Evolutionary conservation across 1,140 invertebrate genomes (phyloP).

Genomic region (Platyura marginata): DNA sequence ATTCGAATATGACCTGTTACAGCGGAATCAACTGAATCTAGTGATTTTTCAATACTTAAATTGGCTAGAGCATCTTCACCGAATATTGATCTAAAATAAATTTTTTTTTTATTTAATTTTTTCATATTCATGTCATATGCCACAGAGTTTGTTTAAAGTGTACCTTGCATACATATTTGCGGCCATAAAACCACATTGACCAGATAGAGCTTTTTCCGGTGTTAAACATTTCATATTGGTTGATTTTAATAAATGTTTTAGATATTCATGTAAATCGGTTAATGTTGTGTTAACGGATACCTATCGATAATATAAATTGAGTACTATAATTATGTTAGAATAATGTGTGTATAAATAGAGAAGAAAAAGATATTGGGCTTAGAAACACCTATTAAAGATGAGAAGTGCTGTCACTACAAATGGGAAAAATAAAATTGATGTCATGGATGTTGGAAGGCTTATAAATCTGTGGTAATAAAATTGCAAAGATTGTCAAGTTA

Average conservation of each 20-base stretch:
- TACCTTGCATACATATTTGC: conserved; percentile 90
- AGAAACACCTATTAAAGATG: too few species aligned
- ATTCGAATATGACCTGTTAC: conserved; percentile 95
- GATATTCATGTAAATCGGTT: conserved; percentile 81
- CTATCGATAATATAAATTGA: too few species aligned
- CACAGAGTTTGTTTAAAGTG: conserved; percentile 2
- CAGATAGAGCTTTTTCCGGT: conserved; percentile 84
- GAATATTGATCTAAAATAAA: conserved; percentile 67
- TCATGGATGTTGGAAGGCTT: too few species aligned
- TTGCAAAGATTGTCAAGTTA: too few species aligned
- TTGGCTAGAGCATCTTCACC: conserved; percentile 98
- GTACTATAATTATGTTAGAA: too few species aligned
- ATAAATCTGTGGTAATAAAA: too few species aligned
- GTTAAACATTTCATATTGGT: conserved; percentile 99
- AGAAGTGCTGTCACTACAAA: too few species aligned
- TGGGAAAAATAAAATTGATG: too few species aligned
- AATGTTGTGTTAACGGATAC: conserved; percentile 91
- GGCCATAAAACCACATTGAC: conserved; percentile 97
- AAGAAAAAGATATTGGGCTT: too few species aligned
- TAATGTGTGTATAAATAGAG: too few species aligned
- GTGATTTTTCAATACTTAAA: conserved; percentile 90
- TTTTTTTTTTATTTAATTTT: not conserved
- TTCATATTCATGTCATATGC: not conserved
- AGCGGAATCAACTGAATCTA: conserved; percentile 67
- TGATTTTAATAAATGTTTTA: conserved; percentile 78